These are phyloP conservation scores for Hoplodrina ambigua DNA, from an alignment of 2,888 invertebrate genomes.

Conservation along the genomic window DNA sequence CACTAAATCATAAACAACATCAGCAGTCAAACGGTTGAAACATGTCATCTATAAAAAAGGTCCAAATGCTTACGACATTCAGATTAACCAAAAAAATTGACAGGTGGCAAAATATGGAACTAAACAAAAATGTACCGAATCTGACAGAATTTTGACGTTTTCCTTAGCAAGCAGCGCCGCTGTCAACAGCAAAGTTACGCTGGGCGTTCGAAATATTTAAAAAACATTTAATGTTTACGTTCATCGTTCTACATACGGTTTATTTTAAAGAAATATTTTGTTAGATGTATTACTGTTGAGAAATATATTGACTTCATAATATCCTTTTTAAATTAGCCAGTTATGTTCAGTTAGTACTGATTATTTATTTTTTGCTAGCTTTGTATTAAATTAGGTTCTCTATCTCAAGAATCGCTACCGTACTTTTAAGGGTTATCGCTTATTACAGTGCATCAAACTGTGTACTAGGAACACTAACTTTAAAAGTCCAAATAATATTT, in stretches of 20 bases:
- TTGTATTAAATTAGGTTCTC: too few relatives aligned
- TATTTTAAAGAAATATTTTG: constrained; percentile 38
- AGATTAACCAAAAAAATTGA: constrained; percentile 3
- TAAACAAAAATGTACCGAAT: constrained; percentile 36
- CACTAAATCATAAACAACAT: constrained; percentile 69
- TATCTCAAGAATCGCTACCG: not conserved
- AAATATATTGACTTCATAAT: constrained; percentile 21
- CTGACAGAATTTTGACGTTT: constrained; percentile 36
- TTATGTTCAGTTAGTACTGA: not conserved
- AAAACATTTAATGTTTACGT: constrained; percentile 51
- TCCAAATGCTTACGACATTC: constrained; percentile 40
- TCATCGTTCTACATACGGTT: constrained; percentile 41
- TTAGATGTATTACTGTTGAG: constrained; percentile 12
- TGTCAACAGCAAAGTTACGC: constrained; percentile 5
- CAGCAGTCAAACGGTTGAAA: constrained; percentile 64
- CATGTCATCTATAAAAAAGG: constrained; percentile 52
- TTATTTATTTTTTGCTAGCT: not conserved
- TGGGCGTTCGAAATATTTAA: constrained; percentile 21
- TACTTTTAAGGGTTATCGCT: not conserved
- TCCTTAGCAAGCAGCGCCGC: constrained; percentile 34
- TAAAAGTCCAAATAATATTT: constrained; percentile 27
- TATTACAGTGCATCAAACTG: too few relatives aligned
- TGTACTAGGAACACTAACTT: not conserved
- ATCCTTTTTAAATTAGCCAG: constrained; percentile 10
- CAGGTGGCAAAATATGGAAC: constrained; percentile 38